Base-by-base conservation (phyloP, 2,888 invertebrate species). In the Sericinus montela region DNA sequence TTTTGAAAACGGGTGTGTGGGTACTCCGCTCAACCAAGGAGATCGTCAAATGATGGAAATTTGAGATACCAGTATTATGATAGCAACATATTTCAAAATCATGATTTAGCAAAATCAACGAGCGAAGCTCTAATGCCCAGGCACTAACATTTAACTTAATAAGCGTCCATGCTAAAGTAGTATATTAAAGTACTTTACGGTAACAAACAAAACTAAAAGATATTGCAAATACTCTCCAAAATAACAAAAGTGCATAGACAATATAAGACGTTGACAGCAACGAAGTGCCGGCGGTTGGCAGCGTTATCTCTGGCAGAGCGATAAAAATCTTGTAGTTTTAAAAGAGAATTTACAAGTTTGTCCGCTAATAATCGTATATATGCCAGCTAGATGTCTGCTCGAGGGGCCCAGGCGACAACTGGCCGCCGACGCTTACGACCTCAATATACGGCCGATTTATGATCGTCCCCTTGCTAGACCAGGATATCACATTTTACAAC, bases 271-370 rank as follows among this genome's bases (percentile, higher is more conserved):
- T 48, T 60, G 67, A 66, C 60, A 59, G 58, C 58, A 52, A 58
- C 58, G 57, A 60, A 55, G 62, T 65, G 60, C 57, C 65, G 58
- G 53, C 59, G 55, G 54, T 52, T 56, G 58, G 60, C 47, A 58
- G 63, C 61, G 66, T 72, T 77, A 76, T 79, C 69, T 66, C 62
- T 57, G 58, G 62, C 57, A 48, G 46, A 40, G 52, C 65, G 84
- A 83, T 84, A 81, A 79, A 67, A 72, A 86, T 84, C 85, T 78
- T 72, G 72, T 75, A 72, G 69, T 75, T 80, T 80, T 70, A 67
- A 75, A 71, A 72, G 70, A 63, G 75, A 75, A 82, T 82, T 81
- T 80, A 82, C 75, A 82, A 80, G 75, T 74, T 67, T 60, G 69
- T 59, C 59, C 55, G 69, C 71, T 80, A 80, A 81, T 82, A 82